Evolutionary conservation across 2,888 invertebrate genomes (phyloP).

Genomic region (Coelinius sp.): DNA sequence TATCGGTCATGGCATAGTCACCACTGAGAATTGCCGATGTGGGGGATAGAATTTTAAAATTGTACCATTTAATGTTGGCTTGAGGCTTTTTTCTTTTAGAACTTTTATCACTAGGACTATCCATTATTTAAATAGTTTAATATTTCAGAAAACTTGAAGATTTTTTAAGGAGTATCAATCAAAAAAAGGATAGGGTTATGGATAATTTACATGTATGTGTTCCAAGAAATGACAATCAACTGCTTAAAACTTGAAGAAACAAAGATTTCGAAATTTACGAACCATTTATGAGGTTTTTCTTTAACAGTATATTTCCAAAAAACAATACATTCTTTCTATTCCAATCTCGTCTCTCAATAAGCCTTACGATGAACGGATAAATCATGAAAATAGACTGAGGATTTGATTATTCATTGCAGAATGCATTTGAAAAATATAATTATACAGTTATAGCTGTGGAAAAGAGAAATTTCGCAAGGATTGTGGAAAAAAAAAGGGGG

Average conservation of each 20-base stretch:
- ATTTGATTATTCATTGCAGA: not conserved
- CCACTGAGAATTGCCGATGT: constrained; percentile 57
- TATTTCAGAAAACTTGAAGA: not conserved
- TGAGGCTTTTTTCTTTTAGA: constrained; percentile 4
- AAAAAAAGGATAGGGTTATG: too few species aligned
- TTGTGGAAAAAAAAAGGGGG: not conserved
- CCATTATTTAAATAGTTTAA: not conserved
- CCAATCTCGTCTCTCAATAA: not conserved
- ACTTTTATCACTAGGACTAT: not conserved
- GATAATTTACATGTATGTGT: too few species aligned
- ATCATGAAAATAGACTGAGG: not conserved
- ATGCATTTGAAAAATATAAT: not conserved
- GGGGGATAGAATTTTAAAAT: constrained; percentile 52
- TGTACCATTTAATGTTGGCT: constrained; percentile 52
- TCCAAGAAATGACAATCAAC: too few species aligned
- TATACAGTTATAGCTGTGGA: not conserved
- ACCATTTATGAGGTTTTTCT: too few species aligned
- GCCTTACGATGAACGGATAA: not conserved
- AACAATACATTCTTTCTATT: not conserved
- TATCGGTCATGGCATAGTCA: constrained; percentile 54
- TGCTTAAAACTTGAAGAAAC: too few species aligned
- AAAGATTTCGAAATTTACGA: too few species aligned
- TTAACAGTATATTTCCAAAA: not conserved
- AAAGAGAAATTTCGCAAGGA: not conserved
- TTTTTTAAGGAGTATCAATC: not conserved